Conservation (phyloP, 2,797 vertebrate genomes). For the Cichlasoma orientale region DNA sequence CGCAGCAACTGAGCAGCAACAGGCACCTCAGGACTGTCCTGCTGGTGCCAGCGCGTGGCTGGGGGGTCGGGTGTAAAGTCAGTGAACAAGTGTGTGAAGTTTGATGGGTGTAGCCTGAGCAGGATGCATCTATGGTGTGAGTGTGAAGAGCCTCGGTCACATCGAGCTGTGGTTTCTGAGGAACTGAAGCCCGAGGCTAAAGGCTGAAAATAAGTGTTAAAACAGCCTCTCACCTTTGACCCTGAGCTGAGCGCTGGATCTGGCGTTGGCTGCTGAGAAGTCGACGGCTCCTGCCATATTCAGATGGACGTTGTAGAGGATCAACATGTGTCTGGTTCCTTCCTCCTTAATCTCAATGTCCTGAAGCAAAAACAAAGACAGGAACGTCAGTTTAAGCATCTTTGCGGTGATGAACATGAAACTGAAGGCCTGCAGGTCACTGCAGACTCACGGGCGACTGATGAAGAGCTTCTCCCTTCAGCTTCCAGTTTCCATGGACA, state of each 20-base stretch:
- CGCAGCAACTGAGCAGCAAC: no score
- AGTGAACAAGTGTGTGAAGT: no score
- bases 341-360: constrained; percentile 98
- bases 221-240: constrained; percentile 87
- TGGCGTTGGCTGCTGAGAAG: constrained; percentile 95
- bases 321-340: constrained; percentile 90
- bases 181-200: no score
- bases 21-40: no score
- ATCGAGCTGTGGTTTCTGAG: no score
- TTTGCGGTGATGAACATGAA: background rate
- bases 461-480: constrained; percentile 90
- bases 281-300: constrained; percentile 93
- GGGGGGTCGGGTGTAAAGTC: no score
- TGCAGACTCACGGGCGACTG: constrained; percentile 59
- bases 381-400: background rate
- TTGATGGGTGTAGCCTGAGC: no score
- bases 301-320: constrained; percentile 90
- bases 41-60: no score
- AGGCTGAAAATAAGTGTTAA: no score
- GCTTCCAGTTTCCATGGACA: constrained; percentile 93
- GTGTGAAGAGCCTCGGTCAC: no score
- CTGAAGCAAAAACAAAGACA: constrained; percentile 65
- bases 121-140: no score
- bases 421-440: fast-evolving
- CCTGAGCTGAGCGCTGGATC: constrained; percentile 93